Evolutionary conservation across 2,113 vertebrate species (phyloP).

Genomic region (Oophaga pumilio): DNA sequence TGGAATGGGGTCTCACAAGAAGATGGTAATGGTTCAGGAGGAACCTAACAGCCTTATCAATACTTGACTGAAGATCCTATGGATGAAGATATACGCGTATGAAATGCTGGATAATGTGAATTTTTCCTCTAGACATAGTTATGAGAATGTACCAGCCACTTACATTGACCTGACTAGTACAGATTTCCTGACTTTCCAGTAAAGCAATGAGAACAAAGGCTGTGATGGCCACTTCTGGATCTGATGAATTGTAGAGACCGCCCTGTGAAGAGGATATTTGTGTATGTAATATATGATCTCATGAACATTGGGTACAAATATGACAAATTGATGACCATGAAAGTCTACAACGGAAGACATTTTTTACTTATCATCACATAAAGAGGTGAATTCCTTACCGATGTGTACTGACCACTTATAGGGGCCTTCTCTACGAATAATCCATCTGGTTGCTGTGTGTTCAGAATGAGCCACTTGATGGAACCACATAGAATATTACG

Average conservation of each 20-base stretch:
- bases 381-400: slow-evolving; percentile 64
- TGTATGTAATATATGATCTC: neutral
- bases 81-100: neutral
- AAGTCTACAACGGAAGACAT: no score
- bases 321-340: no score
- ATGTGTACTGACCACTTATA: slow-evolving; percentile 70
- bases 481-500: slow-evolving; percentile 75
- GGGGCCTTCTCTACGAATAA: slow-evolving; percentile 75
- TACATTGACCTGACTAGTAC: slow-evolving; percentile 72
- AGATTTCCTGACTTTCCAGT: slow-evolving; percentile 72
- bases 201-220: slow-evolving; percentile 83
- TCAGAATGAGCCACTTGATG: slow-evolving; percentile 82
- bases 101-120: no score
- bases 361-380: no score
- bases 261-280: slow-evolving; percentile 71
- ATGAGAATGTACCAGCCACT: slow-evolving; percentile 60
- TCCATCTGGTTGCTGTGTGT: slow-evolving; percentile 77
- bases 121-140: no score
- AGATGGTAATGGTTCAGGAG: slow-evolving; percentile 59
- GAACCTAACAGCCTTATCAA: slow-evolving; percentile 70
- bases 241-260: slow-evolving; percentile 28
- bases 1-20: slow-evolving; percentile 58
- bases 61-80: slow-evolving; percentile 72
- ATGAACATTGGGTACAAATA: no score
- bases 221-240: slow-evolving; percentile 78